A percentile compares a stretch with the other conserved stretches of the same genome.
Conservation (phyloP, 2,113 vertebrate species). For the Malurus melanocephalus region DNA sequence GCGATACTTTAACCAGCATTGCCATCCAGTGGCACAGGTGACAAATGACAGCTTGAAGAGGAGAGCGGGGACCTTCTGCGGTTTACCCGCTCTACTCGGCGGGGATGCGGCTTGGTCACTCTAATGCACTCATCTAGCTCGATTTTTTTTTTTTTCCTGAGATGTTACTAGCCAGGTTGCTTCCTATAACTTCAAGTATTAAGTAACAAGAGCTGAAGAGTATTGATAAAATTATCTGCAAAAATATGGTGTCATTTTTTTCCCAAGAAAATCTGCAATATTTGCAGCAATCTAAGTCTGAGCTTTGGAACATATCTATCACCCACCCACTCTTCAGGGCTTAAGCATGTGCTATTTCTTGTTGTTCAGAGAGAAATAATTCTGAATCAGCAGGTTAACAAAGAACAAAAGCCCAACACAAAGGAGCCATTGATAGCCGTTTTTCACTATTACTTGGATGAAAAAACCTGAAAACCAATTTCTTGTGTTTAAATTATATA, state of each 20-base stretch:
- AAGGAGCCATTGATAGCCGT: neutral
- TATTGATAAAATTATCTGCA: neutral
- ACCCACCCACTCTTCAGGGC: neutral
- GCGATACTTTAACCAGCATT: constrained; percentile 48
- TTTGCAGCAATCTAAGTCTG: neutral
- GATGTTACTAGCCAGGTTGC: neutral
- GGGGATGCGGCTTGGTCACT: neutral
- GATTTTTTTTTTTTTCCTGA: neutral
- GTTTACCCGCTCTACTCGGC: rapidly evolving
- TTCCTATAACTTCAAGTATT: neutral
- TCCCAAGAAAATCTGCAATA: neutral
- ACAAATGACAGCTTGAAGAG: neutral
- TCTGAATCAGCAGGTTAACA: neutral
- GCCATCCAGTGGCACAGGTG: constrained; percentile 64
- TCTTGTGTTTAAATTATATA: neutral
- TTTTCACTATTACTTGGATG: neutral
- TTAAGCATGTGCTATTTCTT: neutral
- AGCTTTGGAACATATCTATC: neutral
- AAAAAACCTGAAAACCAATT: neutral
- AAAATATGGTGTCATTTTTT: neutral
- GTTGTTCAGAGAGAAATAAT: neutral
- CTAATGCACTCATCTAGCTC: neutral
- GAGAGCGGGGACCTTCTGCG: rapidly evolving
- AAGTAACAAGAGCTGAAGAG: neutral
- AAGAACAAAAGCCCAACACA: neutral